Evolutionary conservation across 2,113 vertebrate species (phyloP).

Genomic region (Helogale parvula): DNA sequence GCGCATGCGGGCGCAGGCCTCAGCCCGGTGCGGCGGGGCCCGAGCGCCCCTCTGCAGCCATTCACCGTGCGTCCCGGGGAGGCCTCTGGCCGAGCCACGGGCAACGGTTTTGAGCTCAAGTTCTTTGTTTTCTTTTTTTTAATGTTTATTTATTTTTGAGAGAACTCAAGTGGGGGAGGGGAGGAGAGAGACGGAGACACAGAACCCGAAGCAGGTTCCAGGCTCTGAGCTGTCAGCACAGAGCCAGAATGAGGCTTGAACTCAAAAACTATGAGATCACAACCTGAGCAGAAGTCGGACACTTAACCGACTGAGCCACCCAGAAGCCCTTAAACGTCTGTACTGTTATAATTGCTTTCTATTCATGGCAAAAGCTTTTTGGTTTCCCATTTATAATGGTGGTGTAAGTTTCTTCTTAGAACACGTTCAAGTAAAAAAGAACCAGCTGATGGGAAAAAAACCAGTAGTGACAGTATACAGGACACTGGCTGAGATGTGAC

Average conservation of each 20-base stretch:
- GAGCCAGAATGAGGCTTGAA: too few relatives aligned
- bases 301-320: too few relatives aligned
- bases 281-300: too few relatives aligned
- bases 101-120: neutral
- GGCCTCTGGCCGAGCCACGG: neutral
- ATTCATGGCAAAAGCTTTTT: neutral
- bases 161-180: too few relatives aligned
- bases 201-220: too few relatives aligned
- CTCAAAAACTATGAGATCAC: too few relatives aligned
- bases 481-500: neutral
- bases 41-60: fast-evolving
- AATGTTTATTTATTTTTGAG: too few relatives aligned
- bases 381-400: neutral
- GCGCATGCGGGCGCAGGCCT: neutral
- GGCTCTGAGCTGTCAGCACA: too few relatives aligned
- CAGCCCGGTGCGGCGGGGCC: fast-evolving
- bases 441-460: neutral
- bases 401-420: neutral
- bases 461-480: neutral
- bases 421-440: neutral
- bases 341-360: neutral
- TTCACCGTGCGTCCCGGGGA: neutral
- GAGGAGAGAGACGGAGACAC: too few relatives aligned
- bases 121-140: too few relatives aligned
- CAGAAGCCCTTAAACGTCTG: neutral